A percentile compares a stretch with the other conserved stretches of the same genome.
Evolutionary conservation across 2,888 invertebrate species (phyloP).

Genomic region (Penaeus monodon): DNA sequence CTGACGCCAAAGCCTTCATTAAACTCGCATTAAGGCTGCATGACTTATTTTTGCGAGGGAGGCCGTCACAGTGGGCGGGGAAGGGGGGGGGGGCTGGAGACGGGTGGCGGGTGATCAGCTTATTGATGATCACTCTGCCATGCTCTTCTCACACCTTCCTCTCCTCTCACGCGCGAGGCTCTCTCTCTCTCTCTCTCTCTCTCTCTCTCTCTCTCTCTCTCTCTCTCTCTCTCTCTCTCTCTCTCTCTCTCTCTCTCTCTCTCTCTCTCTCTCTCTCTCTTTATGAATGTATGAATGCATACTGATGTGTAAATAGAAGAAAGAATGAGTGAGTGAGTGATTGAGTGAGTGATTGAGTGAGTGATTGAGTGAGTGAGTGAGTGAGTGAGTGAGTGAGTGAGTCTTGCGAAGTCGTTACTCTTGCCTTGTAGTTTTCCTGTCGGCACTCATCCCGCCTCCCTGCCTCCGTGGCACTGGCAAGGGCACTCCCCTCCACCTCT

Average conservation of each 20-base stretch:
- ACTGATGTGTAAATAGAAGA: too few species aligned
- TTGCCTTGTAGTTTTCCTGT: background rate
- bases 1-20: too few species aligned
- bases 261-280: conserved; percentile 72
- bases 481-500: background rate
- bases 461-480: background rate
- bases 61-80: too few species aligned
- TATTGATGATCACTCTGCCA: background rate
- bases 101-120: too few species aligned
- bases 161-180: background rate
- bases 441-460: background rate
- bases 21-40: too few species aligned
- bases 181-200: conserved; percentile 19
- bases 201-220: conserved; percentile 11
- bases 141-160: background rate
- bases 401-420: background rate
- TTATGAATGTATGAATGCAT: too few species aligned
- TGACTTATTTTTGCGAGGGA: too few species aligned
- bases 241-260: conserved; percentile 72
- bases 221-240: conserved; percentile 67
- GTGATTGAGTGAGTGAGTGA: too few species aligned
- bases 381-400: too few species aligned
- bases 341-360: too few species aligned
- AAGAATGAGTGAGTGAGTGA: too few species aligned
- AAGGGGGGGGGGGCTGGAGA: too few species aligned